Evolutionary conservation across 1,140 invertebrate species (phyloP), one percentile per base, ranked within the genome.

Genomic region (Diabrotica undecimpunctata): DNA sequence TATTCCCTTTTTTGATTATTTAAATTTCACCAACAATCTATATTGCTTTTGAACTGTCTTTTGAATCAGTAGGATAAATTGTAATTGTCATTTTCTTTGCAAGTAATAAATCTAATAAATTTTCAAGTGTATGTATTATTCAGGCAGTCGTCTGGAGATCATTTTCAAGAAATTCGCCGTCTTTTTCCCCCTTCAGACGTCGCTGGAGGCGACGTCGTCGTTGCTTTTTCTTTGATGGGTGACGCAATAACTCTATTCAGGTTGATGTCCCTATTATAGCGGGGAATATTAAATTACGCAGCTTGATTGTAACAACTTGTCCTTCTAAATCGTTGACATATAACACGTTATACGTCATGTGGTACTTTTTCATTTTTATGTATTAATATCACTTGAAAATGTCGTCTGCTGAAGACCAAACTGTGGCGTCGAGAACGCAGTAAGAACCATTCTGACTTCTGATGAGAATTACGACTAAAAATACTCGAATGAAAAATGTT

Each of bases 341-440:
- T 63, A 54, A 54, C 53, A 63, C 52, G 54, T 55, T 63, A 63
- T 63, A 63, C 61, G 61, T 63, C 53, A 63, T 63, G 53, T 62
- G 50, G 52, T 63, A 38, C 13, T 63, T 54, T 54, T 54, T 63
- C 61, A 54, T 63, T 63, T 63, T 63, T 55, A 35, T 63, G 38
- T 52, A 63, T 63, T 63, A 63, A 55, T 63, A 14, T 55, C 36
- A 54, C 37, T 39, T 10, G 6, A 56, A 39, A 38, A 38, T 41
- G 25, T 55, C 5, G 41, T 14, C 11, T 46, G 37, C 6, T 55
- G 13, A 7, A 55, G 11, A 25, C 51, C 25, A 25, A 25, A 25
- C 25, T 25, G 25, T 25, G 25, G 25, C 11, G 9, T 53, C n/a
- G 5, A 53, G 51, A 7, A 10, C 51, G 51, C n/a, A 14, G 51